phyloP scores from a whole-genome alignment of 2,797 vertebrate species.

The Falco rusticolus region DNA sequence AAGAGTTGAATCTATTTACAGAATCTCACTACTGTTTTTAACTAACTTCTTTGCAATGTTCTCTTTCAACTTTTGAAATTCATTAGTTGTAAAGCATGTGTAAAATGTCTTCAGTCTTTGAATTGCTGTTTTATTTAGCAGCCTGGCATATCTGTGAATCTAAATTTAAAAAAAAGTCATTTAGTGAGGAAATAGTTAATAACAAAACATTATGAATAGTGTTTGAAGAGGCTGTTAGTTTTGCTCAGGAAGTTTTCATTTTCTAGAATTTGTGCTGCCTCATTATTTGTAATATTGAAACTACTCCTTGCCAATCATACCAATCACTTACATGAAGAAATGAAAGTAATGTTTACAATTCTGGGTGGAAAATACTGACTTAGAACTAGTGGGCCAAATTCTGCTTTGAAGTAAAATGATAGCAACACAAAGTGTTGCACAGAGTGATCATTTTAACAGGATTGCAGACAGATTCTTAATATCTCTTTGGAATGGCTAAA shows the following conservation, averaged over 20 bases:
- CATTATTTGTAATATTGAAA: constrained; percentile 70
- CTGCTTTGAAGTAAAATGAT: background rate
- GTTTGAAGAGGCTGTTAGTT: constrained; percentile 46
- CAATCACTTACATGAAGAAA: background rate
- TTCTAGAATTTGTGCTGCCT: constrained; percentile 62
- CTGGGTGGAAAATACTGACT: background rate
- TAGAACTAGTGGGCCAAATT: background rate
- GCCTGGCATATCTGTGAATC: constrained; percentile 12
- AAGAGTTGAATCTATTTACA: constrained; percentile 27
- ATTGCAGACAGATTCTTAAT: background rate
- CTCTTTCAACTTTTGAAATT: constrained; percentile 31
- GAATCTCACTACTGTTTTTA: constrained; percentile 33
- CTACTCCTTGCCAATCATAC: background rate
- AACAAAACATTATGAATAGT: constrained; percentile 1
- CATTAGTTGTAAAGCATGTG: constrained; percentile 28
- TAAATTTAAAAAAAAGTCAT: constrained; percentile 11
- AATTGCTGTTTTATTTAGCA: constrained; percentile 32
- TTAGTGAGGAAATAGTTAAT: constrained; percentile 64
- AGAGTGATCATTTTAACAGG: background rate
- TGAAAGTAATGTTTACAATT: background rate
- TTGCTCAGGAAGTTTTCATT: constrained; percentile 48
- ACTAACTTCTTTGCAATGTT: constrained; percentile 18
- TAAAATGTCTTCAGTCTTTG: constrained; percentile 38
- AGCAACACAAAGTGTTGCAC: background rate
- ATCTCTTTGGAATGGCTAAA: background rate